Percentiles rank a stretch among this genome's conserved stretches.
phyloP scores from a whole-genome alignment of 2,113 vertebrate species.

The Sturnira hondurensis region DNA sequence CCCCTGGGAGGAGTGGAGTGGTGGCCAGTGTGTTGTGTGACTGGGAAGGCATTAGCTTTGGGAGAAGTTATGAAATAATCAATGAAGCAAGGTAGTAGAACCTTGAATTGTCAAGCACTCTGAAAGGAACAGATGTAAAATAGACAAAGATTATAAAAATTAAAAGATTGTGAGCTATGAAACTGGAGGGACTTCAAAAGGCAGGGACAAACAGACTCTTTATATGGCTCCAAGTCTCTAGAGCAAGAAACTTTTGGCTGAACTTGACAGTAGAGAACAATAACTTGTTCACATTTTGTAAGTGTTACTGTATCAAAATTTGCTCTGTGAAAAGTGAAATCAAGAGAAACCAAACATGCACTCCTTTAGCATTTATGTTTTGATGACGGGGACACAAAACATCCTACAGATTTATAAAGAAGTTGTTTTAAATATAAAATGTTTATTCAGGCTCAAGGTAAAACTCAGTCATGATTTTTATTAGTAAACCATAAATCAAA shows the following conservation, averaged over 20 bases:
- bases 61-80: too few relatives aligned
- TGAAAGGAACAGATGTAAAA: background rate
- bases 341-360: background rate
- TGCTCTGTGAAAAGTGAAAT: background rate
- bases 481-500: background rate
- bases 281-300: background rate
- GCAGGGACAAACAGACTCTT: too few relatives aligned
- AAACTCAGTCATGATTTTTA: background rate
- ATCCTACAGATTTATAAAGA: background rate
- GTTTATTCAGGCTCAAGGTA: background rate
- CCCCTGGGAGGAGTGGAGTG: background rate
- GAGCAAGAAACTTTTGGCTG: background rate
- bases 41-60: background rate
- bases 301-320: background rate
- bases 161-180: fast-evolving
- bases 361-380: background rate
- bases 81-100: background rate
- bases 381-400: background rate
- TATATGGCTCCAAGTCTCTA: background rate
- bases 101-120: too few relatives aligned
- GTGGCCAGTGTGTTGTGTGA: background rate
- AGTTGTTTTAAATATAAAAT: background rate
- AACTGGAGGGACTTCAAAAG: background rate
- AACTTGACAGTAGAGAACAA: background rate
- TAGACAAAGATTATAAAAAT: background rate